phyloP scores from a whole-genome alignment of 2,113 vertebrate genomes.

The Acrocephalus arundinaceus region DNA sequence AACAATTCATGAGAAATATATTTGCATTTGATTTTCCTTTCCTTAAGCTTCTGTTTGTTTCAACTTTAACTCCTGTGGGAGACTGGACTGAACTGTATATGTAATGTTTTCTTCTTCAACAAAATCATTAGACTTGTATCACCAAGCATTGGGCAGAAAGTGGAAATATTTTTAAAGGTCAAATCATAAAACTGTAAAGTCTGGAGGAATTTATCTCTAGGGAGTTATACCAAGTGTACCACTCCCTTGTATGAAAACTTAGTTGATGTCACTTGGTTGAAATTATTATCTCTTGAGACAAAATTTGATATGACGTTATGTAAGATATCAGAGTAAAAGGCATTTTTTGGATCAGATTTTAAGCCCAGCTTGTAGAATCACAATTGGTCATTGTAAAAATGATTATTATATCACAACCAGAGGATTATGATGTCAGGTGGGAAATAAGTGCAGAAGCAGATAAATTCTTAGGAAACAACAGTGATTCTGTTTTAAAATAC shows the following conservation, averaged over 20 bases:
- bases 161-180: constrained; percentile 34
- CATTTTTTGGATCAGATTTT: constrained; percentile 56
- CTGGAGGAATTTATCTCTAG: background rate
- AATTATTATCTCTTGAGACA: constrained; percentile 28
- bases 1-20: constrained; percentile 28
- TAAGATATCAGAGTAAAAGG: constrained; percentile 38
- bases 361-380: background rate
- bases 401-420: constrained; percentile 50
- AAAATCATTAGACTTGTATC: constrained; percentile 21
- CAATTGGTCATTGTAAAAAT: constrained; percentile 17
- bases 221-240: constrained; percentile 24
- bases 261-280: constrained; percentile 58
- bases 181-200: constrained; percentile 36
- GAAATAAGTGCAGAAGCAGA: constrained; percentile 49
- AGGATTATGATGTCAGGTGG: constrained; percentile 64
- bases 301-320: constrained; percentile 36
- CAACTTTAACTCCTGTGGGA: background rate
- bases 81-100: background rate
- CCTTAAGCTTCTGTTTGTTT: background rate
- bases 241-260: constrained; percentile 39
- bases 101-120: background rate
- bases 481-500: constrained; percentile 34
- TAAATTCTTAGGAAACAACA: constrained; percentile 53
- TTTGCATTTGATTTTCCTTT: constrained; percentile 32
- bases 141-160: background rate